Evolutionary conservation across 1,140 invertebrate genomes (phyloP).

Genomic region (Cyphomyrmex costatus): DNA sequence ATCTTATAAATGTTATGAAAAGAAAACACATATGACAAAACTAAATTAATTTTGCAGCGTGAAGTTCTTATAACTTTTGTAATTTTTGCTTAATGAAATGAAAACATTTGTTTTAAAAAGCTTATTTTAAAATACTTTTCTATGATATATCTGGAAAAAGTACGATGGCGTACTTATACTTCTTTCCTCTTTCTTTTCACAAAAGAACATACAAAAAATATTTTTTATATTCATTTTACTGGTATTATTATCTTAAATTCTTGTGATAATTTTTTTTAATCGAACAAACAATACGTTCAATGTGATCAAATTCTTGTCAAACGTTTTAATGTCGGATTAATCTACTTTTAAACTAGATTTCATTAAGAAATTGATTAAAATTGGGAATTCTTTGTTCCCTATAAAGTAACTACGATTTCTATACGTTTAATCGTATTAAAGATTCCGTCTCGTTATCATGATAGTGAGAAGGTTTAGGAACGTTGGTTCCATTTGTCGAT

Average conservation of each 20-base stretch:
- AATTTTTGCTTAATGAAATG: conserved; percentile 46
- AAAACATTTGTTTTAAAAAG: conserved; percentile 40
- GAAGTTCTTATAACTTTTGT: neutral
- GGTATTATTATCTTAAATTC: neutral
- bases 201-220: conserved; percentile 5
- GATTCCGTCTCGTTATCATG: conserved; percentile 41
- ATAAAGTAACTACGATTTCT: conserved; percentile 55
- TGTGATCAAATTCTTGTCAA: neutral
- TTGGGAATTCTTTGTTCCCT: conserved; percentile 17
- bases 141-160: conserved; percentile 17
- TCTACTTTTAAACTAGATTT: conserved; percentile 26
- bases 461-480: conserved; percentile 39
- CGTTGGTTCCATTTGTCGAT: conserved; percentile 54
- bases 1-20: conserved; percentile 21
- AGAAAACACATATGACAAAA: neutral
- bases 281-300: neutral
- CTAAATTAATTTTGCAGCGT: neutral
- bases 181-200: neutral
- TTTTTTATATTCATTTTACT: neutral
- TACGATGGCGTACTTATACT: neutral
- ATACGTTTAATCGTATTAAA: conserved; percentile 21
- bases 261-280: conserved; percentile 33
- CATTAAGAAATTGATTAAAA: neutral
- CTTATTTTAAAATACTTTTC: conserved; percentile 44
- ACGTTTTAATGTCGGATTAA: conserved; percentile 5